These are phyloP conservation scores for Phainopepla nitens DNA, from an alignment of 2,113 vertebrate species.

Conservation along the genomic window DNA sequence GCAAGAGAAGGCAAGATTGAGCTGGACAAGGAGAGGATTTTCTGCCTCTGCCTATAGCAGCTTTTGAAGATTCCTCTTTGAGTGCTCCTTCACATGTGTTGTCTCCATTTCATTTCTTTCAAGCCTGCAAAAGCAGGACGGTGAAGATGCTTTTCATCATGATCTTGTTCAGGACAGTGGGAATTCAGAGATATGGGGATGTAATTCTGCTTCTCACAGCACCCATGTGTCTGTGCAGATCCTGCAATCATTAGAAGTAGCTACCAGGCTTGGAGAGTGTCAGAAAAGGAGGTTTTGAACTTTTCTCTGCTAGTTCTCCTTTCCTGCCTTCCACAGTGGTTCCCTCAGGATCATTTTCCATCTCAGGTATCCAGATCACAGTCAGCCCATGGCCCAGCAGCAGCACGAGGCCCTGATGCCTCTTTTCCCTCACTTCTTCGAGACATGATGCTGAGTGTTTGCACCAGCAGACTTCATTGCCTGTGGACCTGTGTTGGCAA, in stretches of 20 bases:
- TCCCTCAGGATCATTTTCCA: not conserved
- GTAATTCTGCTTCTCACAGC: not conserved
- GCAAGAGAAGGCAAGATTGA: not conserved
- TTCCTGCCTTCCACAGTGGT: not conserved
- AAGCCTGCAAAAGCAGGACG: not conserved
- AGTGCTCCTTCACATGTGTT: not conserved
- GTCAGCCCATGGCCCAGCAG: not conserved
- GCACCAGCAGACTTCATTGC: not conserved
- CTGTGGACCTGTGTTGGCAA: conserved; percentile 10
- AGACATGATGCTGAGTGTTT: not conserved
- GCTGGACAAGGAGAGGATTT: not conserved
- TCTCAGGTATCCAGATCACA: not conserved
- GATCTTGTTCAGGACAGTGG: not conserved
- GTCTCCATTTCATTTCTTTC: not conserved
- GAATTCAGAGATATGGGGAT: not conserved
- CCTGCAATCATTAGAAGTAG: not conserved
- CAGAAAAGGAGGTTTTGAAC: not conserved
- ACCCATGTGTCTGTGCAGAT: accelerated
- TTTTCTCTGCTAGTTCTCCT: not conserved
- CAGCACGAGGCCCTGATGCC: not conserved
- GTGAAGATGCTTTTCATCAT: not conserved
- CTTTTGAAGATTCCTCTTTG: not conserved
- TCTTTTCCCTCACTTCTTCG: not conserved
- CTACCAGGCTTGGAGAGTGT: not conserved
- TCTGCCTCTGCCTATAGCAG: not conserved